Base-by-base conservation (phyloP, 35 echinoderm and acorn worm species). In the Amphiura filiformis region DNA sequence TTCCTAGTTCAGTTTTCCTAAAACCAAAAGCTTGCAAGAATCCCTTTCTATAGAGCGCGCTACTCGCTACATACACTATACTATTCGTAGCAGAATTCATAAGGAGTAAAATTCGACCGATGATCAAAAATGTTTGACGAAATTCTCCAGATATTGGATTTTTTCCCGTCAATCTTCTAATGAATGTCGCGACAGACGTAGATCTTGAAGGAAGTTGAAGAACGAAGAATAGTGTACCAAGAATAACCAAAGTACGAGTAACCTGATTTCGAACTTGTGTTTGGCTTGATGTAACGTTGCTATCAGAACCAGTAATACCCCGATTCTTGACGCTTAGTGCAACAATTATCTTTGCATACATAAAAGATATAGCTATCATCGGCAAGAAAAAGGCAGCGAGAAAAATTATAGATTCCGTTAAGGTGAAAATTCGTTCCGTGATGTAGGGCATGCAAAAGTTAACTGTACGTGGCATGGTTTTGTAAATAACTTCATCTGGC, bases 401-500 rank as follows among this genome's bases (percentile, higher is more conserved):
- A 4, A 70, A 70, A 3, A 30, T 23, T 3, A n/a, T 26, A 15
- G 61, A n/a, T 26, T 5, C 15, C 2, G 61, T 23, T 18, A 30
- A 13, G 4, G 2, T 18, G 61, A 70, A 70, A 4, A 23, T 30
- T 70, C 26, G 17, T 26, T n/a, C 28, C 11, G 1, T 3, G 28
- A 70, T 70, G 9, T 13, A 18, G 26, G 17, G 7, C 17, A 18
- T 30, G 26, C 61, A 70, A 70, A 70, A 4, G 61, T 70, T 70
- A 1, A 70, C 61, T 15, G 61, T 70, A 3, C 26, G 1, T 30
- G 61, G 61, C 2, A 70, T 2, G 4, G 9, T 70, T n/a, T 2
- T 30, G 17, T 70, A 26, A 3, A 70, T 15, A 17, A 17, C 56
- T 32, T 70, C 77, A 32, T 76, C 82, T 49, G 93, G 86, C 39